Percentiles rank a stretch among this genome's conserved stretches.
phyloP scores from a whole-genome alignment of 2,797 vertebrate species.

The Sparidentex hasta region DNA sequence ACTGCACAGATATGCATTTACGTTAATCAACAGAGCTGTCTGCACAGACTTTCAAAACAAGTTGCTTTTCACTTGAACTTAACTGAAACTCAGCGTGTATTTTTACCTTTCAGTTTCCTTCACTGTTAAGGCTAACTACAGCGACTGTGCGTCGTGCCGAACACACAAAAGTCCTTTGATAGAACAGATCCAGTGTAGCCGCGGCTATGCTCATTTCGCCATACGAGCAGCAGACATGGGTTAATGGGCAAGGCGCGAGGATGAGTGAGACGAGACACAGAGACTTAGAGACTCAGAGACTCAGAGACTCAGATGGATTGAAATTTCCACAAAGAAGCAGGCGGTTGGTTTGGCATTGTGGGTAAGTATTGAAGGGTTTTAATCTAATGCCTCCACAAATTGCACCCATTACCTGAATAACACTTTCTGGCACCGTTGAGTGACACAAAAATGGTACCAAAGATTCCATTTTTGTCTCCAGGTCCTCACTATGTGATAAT shows the following conservation, averaged over 20 bases:
- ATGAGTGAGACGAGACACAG: constrained; percentile 22
- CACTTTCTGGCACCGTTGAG: constrained; percentile 47
- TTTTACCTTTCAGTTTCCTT: constrained; percentile 9
- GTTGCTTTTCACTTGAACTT: not conserved
- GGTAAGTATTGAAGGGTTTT: constrained; percentile 48
- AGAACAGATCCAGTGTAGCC: not conserved
- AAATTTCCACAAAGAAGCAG: constrained; percentile 36
- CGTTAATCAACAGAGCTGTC: constrained; percentile 11
- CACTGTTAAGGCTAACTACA: not conserved
- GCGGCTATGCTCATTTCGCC: constrained; percentile 13
- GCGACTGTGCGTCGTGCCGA: constrained; percentile 5
- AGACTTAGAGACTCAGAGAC: constrained; percentile 2
- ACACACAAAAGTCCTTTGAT: constrained; percentile 8
- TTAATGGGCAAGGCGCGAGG: not conserved
- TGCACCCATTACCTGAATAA: constrained; percentile 62
- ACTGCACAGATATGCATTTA: not conserved
- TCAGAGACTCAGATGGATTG: constrained; percentile 9
- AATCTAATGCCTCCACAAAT: constrained; percentile 59
- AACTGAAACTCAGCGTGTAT: not conserved
- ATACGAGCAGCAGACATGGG: not conserved
- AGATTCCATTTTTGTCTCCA: constrained; percentile 49
- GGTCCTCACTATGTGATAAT: constrained; percentile 62
- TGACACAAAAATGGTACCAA: constrained; percentile 59
- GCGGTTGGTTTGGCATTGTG: constrained; percentile 27
- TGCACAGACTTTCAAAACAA: not conserved